phyloP scores from a whole-genome alignment of 2,113 vertebrate species.

The Microtus pennsylvanicus region DNA sequence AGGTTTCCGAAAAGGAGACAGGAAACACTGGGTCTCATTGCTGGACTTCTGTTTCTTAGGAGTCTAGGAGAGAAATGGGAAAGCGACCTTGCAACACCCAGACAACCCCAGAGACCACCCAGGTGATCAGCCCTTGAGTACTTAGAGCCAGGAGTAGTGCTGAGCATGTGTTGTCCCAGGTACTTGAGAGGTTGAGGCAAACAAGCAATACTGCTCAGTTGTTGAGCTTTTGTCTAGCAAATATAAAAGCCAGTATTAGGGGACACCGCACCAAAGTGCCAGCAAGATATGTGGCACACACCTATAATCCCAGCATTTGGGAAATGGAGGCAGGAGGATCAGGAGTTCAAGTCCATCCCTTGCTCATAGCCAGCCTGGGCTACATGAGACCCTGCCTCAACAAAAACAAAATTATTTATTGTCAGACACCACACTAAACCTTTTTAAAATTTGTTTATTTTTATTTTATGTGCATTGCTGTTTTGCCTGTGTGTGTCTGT shows the following conservation, averaged over 20 bases:
- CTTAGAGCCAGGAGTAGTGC: not conserved
- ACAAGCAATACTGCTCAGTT: not conserved
- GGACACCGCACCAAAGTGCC: not conserved
- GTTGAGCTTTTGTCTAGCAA: not conserved
- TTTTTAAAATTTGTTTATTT: not conserved
- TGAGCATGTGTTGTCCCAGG: not conserved
- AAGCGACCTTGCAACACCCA: not conserved
- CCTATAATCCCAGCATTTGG: not conserved
- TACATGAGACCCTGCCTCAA: not conserved
- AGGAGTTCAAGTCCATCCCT: not conserved
- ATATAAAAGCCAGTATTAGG: not conserved
- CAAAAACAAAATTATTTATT: not conserved
- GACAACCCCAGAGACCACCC: not conserved
- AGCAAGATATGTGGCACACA: not conserved
- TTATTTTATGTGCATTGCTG: not conserved
- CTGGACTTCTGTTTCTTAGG: conserved; percentile 87
- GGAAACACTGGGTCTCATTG: conserved; percentile 78
- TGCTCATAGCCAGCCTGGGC: not conserved
- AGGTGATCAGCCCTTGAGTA: conserved; percentile 16
- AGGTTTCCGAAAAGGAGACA: conserved; percentile 92
- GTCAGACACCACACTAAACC: not conserved
- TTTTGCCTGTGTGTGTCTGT: not conserved
- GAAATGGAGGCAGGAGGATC: not conserved
- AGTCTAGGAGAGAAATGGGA: conserved; percentile 83
- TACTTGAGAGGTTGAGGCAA: not conserved